Evolutionary conservation across 2,797 vertebrate species (phyloP), one percentile per base, ranked within the genome.

Genomic region (Coranthus polyacanthus): DNA sequence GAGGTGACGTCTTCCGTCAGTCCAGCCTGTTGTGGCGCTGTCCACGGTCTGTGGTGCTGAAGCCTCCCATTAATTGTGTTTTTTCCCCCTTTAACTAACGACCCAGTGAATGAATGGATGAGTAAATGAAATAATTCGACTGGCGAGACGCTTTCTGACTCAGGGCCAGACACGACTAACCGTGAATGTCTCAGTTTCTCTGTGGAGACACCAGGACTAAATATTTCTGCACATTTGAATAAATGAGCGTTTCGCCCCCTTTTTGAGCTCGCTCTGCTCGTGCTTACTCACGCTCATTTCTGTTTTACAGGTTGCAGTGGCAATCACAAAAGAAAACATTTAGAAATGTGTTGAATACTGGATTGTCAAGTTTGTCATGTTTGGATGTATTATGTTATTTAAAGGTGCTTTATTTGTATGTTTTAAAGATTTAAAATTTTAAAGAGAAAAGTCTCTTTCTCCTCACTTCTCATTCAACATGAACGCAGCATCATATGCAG

Each of bases 41-140:
- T 86, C 67, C 71, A 44, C 54, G 44, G 56, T 58, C 26, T 2
- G 13, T 46, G 50, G 75, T 78, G 26, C 82, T 83, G 77, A 84
- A 84, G 37, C 13, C 9, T 29, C n/a, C 47, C 3, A 10, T 10
- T 36, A 10, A 26, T 7, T 6, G 12, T 13, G 24, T 26, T 0
- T 2, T 17, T 43, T n/a, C n/a, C n/a, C 36, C n/a, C 24, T 36
- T 47, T 2, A 13, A 18, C 34, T n/a, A 22, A 37, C 44, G 3
- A 26, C 16, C 47, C 11, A 21, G 16, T 12, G 12, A 45, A 12
- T 12, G 6, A 42, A 5, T 0, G 12, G 15, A 4, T 16, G 1
- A 29, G 6, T 43, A 2, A 17, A 29, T 21, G n/a, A 22, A 21
- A 12, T 34, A 21, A 34, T 21, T 29, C 34, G 32, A 49, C 5